Base-by-base conservation (phyloP, 2,797 vertebrate genomes). In the Pampus argenteus region DNA sequence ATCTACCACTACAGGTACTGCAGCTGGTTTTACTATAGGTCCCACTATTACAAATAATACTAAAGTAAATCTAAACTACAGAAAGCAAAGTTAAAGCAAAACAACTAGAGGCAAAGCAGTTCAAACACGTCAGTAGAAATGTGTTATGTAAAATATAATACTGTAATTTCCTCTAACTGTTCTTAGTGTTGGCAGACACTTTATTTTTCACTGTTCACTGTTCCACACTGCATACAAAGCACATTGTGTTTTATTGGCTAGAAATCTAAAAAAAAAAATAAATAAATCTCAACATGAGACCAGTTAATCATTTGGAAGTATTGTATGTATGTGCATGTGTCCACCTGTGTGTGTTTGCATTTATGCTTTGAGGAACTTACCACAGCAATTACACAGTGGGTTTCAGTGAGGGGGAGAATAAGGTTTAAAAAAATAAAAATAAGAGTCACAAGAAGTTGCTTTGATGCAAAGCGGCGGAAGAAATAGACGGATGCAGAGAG, bases 201-300 rank as follows among this genome's bases (percentile, higher is more conserved):
- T 47, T 45, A 51, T 60, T 73, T n/a, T 71, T 64, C 55, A 34
- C 29, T 17, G 14, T 56, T 62, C 52, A 50, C 45, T 25, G 61
- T 47, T 48, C 60, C 82, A 74, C 74, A 54, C 78, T 75, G 75
- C 81, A 79, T 74, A 70, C 63, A 79, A 74, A 73, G 45, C 60
- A 80, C 48, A 61, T 66, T 79, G 66, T 61, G 57, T 70, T 77
- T 44, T 54, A 34, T 50, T 57, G 76, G 71, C 74, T 65, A 68
- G 69, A 65, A 66, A 66, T 18, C 44, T 54, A 73, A 47, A 55
- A 71, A 71, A 67, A 54, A 28, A 71, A 63, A 60, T 59, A 71
- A 67, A 54, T 25, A 71, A 63, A 60, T 59, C 71, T 74, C 78
- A 55, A 71, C 68, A 44, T 79, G 67, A 54, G 66, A 47, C 29